Evolutionary conservation across 2,888 invertebrate genomes (phyloP), one percentile per base, ranked within the genome.

Genomic region (Notodonta dromedarius): DNA sequence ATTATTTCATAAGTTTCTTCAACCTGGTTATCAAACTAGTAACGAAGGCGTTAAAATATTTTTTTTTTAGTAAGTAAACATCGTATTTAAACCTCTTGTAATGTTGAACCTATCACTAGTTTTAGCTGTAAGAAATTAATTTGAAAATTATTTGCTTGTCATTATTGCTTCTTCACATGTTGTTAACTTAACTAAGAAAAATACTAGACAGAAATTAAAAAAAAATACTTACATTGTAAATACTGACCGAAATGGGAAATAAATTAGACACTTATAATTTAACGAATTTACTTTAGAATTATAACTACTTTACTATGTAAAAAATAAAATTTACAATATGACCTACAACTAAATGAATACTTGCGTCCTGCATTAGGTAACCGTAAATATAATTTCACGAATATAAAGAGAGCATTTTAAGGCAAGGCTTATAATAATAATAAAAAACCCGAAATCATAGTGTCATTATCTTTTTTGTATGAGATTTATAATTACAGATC

Each of bases 201-300:
- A 89, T 87, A 88, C 85, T 87, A 76, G 80, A 84, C 76, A 81
- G 82, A 86, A 83, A 80, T 74, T 69, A 62, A 78, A 83, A 84
- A 84, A 87, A 89, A 91, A 92, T 91, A 92, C 93, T 92, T 91
- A 92, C 82, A 89, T 82, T 84, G 87, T 90, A 92, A 93, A 93
- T 93, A 93, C 93, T 93, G 93, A 93, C 93, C 93, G 91, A 92
- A 90, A 89, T 82, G 90, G 88, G 91, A 91, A 91, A 93, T 91
- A 91, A 93, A 89, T 90, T 90, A 91, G 79, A 91, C 81, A 84
- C 87, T 84, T 87, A 90, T 82, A 84, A 84, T 87, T 86, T 87
- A 86, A 82, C 82, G 80, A 85, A 84, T 84, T 80, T 74, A 81
- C 44, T 24, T 44, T 24, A 56, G 71, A 69, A 70, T 80, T 82